Conservation (phyloP, 2,888 invertebrate genomes). For the Macaria liturata region DNA sequence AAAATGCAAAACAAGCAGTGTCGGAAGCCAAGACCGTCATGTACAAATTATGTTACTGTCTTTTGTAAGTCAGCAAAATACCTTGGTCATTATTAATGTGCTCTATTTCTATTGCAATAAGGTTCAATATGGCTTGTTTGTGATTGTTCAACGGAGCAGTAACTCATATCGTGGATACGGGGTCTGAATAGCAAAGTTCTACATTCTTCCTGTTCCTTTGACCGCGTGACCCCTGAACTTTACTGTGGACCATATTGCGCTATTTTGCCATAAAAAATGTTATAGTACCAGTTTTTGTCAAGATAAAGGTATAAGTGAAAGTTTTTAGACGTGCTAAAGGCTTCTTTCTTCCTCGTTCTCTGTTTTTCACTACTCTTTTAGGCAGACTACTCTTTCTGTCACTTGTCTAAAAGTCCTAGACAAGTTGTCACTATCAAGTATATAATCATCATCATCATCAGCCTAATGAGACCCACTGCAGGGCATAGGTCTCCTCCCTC, state of each 20-base stretch:
- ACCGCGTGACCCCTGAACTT: slow-evolving; percentile 66
- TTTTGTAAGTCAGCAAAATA: slow-evolving; percentile 22
- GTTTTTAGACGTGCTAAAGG: too few relatives aligned
- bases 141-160: slow-evolving; percentile 36
- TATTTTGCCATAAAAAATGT: slow-evolving; percentile 60
- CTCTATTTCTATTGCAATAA: slow-evolving; percentile 16
- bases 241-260: slow-evolving; percentile 59
- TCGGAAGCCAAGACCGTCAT: neutral
- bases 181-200: slow-evolving; percentile 52
- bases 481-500: too few relatives aligned
- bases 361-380: too few relatives aligned
- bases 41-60: slow-evolving; percentile 19
- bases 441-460: too few relatives aligned
- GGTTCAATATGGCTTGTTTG: slow-evolving; percentile 16
- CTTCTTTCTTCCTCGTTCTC: too few relatives aligned
- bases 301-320: too few relatives aligned
- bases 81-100: slow-evolving; percentile 4
- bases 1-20: slow-evolving; percentile 2
- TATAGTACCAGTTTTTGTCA: slow-evolving; percentile 35
- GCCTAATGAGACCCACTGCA: too few relatives aligned
- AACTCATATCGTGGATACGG: slow-evolving; percentile 51
- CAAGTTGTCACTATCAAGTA: too few relatives aligned
- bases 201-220: slow-evolving; percentile 61
- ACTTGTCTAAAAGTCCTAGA: too few relatives aligned
- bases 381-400: too few relatives aligned